A percentile compares a stretch with the other conserved stretches of the same genome.
These are phyloP conservation scores for Diplolepis rosae DNA, from an alignment of 2,888 invertebrate species.

Conservation along the genomic window DNA sequence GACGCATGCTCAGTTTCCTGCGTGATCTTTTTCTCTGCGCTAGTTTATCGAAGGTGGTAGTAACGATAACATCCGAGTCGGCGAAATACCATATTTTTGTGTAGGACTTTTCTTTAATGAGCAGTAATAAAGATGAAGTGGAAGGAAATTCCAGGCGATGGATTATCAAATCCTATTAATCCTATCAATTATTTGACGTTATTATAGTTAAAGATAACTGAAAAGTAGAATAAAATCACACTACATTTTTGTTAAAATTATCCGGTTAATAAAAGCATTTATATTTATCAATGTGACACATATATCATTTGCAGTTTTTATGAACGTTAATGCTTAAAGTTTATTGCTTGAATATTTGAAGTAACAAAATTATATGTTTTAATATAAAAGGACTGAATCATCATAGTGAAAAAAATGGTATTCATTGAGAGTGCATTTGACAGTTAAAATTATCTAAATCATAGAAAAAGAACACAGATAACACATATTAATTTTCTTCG, in stretches of 20 bases:
- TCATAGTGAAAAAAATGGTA: too few species aligned
- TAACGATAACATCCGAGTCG: constrained; percentile 63
- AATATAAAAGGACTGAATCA: too few species aligned
- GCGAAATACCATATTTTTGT: constrained; percentile 9
- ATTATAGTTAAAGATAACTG: background rate
- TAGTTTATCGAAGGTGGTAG: constrained; percentile 72
- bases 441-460: background rate
- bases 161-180: background rate
- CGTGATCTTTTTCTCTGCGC: constrained; percentile 61
- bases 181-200: background rate
- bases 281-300: background rate
- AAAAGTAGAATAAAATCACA: background rate
- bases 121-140: background rate
- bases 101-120: background rate
- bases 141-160: background rate
- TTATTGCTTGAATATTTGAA: too few species aligned
- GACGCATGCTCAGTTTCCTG: constrained; percentile 64
- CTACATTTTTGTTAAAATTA: background rate
- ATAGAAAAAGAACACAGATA: background rate
- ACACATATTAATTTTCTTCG: too few species aligned
- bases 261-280: background rate
- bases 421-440: too few species aligned
- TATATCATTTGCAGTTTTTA: too few species aligned
- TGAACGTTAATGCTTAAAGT: too few species aligned
- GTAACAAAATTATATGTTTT: too few species aligned